These are phyloP conservation scores for Tanytarsus gracilentus DNA, from an alignment of 2,888 invertebrate species.

Conservation along the genomic window DNA sequence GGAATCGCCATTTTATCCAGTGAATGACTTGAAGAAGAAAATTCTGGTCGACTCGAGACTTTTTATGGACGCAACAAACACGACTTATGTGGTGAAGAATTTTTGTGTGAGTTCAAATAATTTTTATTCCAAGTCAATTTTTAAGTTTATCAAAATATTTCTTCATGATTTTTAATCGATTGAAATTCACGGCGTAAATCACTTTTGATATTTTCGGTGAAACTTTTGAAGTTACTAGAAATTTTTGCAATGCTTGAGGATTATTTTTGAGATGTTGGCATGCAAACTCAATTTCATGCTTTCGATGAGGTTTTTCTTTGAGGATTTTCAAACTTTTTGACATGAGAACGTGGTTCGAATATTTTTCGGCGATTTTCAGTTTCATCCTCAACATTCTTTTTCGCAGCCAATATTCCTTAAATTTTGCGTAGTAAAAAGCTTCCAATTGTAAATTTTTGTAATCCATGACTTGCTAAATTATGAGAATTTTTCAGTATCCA, in stretches of 20 bases:
- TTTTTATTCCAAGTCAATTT: background rate
- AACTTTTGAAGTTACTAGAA: too few relatives aligned
- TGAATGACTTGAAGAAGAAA: background rate
- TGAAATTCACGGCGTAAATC: background rate
- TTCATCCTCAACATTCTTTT: background rate
- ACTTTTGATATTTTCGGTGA: too few relatives aligned
- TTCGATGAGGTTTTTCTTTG: too few relatives aligned
- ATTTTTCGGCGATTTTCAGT: too few relatives aligned
- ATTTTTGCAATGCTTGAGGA: too few relatives aligned
- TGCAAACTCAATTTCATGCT: too few relatives aligned
- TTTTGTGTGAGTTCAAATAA: background rate
- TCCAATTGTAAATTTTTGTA: background rate
- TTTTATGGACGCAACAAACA: background rate
- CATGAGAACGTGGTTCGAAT: too few relatives aligned
- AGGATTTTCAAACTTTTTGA: too few relatives aligned
- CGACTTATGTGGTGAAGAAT: background rate
- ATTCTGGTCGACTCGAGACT: background rate
- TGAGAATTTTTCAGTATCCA: constrained; percentile 32
- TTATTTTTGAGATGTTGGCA: too few relatives aligned
- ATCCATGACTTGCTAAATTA: background rate
- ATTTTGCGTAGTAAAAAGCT: too few relatives aligned
- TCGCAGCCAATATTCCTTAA: too few relatives aligned
- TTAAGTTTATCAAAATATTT: too few relatives aligned
- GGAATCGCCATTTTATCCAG: background rate
- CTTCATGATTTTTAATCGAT: background rate